Evolutionary conservation across 2,888 invertebrate genomes (phyloP).

Genomic region (Lathronympha strigana): DNA sequence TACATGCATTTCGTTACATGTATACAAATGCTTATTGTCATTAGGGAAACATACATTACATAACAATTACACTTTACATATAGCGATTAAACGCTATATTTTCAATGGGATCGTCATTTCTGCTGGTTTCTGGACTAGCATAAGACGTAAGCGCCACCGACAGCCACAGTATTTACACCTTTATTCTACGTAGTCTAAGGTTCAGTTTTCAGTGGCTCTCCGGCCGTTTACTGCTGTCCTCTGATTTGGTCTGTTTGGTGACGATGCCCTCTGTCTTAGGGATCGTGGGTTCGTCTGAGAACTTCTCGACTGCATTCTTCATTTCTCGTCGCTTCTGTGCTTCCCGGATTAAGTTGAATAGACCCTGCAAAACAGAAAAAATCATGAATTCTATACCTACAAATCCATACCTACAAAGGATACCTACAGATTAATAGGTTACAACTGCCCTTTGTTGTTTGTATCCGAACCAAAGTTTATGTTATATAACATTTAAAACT

Average conservation of each 20-base stretch:
- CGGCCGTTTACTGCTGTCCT: constrained; percentile 68
- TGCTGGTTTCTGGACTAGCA: constrained; percentile 52
- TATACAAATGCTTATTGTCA: constrained; percentile 78
- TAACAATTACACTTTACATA: constrained; percentile 46
- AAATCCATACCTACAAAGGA: too few relatives aligned
- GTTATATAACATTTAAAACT: too few relatives aligned
- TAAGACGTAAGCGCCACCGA: constrained; percentile 44
- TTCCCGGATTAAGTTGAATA: constrained; percentile 77
- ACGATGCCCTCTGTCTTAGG: constrained; percentile 68
- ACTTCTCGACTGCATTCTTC: constrained; percentile 66
- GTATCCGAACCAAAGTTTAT: too few relatives aligned
- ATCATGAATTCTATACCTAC: too few relatives aligned
- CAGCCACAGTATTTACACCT: constrained; percentile 50
- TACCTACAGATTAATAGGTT: too few relatives aligned
- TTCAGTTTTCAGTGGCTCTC: constrained; percentile 64
- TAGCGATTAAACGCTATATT: constrained; percentile 27
- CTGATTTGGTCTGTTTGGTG: constrained; percentile 53
- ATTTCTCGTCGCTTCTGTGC: constrained; percentile 73
- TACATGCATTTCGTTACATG: constrained; percentile 57
- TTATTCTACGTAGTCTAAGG: constrained; percentile 42
- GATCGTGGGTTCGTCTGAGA: constrained; percentile 53
- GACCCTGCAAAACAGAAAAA: constrained; percentile 61
- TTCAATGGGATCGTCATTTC: constrained; percentile 43
- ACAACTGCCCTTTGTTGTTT: too few relatives aligned
- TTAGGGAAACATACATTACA: constrained; percentile 58